Evolutionary conservation across 1,140 invertebrate genomes (phyloP).

Genomic region (Berghia stephanieae): DNA sequence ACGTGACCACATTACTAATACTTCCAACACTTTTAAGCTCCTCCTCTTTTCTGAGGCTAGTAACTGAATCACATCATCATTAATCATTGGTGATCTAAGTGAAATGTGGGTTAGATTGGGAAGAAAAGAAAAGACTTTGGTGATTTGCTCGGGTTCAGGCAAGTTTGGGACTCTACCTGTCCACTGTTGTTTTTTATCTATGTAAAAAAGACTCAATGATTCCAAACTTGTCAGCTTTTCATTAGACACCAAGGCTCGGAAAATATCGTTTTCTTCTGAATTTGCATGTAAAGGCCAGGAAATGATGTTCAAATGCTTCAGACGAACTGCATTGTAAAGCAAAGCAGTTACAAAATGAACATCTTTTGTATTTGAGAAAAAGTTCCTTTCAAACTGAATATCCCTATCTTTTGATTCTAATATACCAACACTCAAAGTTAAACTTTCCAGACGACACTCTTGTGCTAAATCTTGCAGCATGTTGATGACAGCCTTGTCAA

Average conservation of each 20-base stretch:
- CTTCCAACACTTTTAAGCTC: not conserved
- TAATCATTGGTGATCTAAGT: slow-evolving; percentile 23
- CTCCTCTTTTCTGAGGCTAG: slow-evolving; percentile 1
- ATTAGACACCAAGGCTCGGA: not conserved
- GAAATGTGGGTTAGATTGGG: not conserved
- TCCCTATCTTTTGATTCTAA: not conserved
- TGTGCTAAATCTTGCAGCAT: slow-evolving; percentile 1
- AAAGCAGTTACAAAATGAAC: slow-evolving; percentile 1
- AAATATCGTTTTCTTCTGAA: not conserved
- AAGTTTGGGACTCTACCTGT: not conserved
- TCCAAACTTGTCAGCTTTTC: not conserved
- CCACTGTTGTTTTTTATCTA: slow-evolving; percentile 2
- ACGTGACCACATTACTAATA: slow-evolving; percentile 13
- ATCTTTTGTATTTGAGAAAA: not conserved
- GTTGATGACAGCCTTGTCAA: not conserved
- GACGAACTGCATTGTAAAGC: not conserved
- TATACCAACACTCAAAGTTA: not conserved
- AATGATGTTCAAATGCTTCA: slow-evolving; percentile 11
- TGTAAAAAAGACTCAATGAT: slow-evolving; percentile 15
- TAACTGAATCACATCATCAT: slow-evolving; percentile 1
- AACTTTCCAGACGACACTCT: slow-evolving; percentile 16
- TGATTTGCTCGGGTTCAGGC: not conserved
- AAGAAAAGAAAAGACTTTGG: not conserved
- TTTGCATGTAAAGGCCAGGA: slow-evolving; percentile 10
- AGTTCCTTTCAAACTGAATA: not conserved